Evolutionary conservation across 2,113 vertebrate species (phyloP).

Genomic region (Formicarius rufipectus): DNA sequence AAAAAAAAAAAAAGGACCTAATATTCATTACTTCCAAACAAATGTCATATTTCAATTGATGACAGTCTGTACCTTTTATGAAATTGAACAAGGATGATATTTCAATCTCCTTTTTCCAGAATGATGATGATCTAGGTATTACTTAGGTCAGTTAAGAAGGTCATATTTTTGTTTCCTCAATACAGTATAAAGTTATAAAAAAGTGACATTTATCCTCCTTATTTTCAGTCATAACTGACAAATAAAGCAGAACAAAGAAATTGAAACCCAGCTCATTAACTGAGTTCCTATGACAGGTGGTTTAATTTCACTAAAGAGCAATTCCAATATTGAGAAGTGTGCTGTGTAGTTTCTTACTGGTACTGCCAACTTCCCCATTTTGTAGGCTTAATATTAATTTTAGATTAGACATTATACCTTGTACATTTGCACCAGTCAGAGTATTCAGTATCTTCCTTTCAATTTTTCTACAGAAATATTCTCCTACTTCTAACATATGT

Average conservation of each 20-base stretch:
- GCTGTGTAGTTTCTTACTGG: not conserved
- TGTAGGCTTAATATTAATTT: not conserved
- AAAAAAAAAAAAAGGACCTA: not conserved
- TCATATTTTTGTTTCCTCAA: not conserved
- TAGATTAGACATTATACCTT: not conserved
- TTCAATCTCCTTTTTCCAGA: not conserved
- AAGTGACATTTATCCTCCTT: not conserved
- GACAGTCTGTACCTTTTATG: not conserved
- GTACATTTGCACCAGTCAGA: not conserved
- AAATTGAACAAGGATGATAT: not conserved
- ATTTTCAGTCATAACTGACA: not conserved
- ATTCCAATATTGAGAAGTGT: not conserved
- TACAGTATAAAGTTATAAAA: not conserved
- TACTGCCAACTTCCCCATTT: not conserved
- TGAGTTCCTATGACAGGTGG: not conserved
- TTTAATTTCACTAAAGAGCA: not conserved
- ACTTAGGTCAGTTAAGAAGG: not conserved
- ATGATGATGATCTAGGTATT: not conserved
- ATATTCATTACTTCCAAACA: not conserved
- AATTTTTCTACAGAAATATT: not conserved
- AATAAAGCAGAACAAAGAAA: not conserved
- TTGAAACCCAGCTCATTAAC: not conserved
- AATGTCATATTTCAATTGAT: not conserved
- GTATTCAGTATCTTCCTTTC: not conserved
- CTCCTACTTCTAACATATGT: not conserved